Base-by-base conservation (phyloP, 2,113 vertebrate genomes). In the Dipodomys spectabilis region DNA sequence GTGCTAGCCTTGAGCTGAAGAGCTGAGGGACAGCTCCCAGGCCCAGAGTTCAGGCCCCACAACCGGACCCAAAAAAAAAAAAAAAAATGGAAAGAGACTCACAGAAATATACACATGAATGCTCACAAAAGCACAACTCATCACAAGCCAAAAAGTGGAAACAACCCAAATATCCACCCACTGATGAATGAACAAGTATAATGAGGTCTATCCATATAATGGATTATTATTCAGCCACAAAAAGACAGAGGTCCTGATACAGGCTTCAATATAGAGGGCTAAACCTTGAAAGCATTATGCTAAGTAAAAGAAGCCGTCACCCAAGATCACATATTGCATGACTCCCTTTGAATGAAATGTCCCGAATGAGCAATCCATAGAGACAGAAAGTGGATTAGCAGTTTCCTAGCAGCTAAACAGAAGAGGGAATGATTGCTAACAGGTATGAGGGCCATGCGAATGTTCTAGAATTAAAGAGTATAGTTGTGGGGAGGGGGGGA, bases 341-440 rank as follows among this genome's bases (percentile, higher is more conserved):
- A 93, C 68, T 95, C 49, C 87, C 62, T 87, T 62, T 53, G 22
- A 71, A 84, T 16, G 68, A 86, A 82, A 93, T 35, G 30, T 73
- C 91, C 88, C 45, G 13, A 77, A 74, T 6, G 71, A 32, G 79
- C 65, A 84, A 81, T 49, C 73, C 53, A 45, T 0, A 75, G 72
- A 82, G 53, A 32, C 44, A 32, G 28, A 90, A 80, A 69, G 64
- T 28, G 12, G 53, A 75, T 35, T 30, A 77, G 86, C 53, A 28
- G 71, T 77, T 68, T 79, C 82, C 45, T 30, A 3, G 25, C 57
- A 64, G 60, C 60, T 10, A 73, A 10, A 0, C 22, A 7, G 15
- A 60, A 16, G 2, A 0, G 27, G 64, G 2, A 79, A 25, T 15
- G 28, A 77, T 62, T 72, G 28, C 64, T 72, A 39, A 91, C 9